phyloP scores from a whole-genome alignment of 1,140 invertebrate genomes.

The Antheraea mylitta region DNA sequence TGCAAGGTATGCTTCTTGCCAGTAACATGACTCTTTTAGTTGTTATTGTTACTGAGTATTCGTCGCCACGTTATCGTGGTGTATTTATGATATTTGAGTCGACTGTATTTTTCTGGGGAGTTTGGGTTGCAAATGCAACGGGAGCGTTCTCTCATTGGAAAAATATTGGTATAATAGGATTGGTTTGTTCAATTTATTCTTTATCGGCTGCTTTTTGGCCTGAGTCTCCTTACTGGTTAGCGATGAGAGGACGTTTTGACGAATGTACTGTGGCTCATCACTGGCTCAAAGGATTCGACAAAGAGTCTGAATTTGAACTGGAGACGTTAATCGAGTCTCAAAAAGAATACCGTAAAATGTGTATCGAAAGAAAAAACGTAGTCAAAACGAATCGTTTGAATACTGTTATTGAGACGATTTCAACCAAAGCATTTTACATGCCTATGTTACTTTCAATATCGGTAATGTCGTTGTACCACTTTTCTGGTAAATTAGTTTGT shows the following conservation, averaged over 20 bases:
- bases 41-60: conserved; percentile 39
- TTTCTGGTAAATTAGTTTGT: conserved; percentile 40
- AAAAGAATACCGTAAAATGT: no score
- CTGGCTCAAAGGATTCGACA: conserved; percentile 22
- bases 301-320: conserved; percentile 27
- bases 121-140: conserved; percentile 30
- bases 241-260: conserved; percentile 16
- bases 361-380: conserved; percentile 8
- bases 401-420: conserved; percentile 7
- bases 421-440: conserved; percentile 16
- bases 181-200: conserved; percentile 21
- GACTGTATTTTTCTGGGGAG: conserved; percentile 35
- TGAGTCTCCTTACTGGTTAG: conserved; percentile 1
- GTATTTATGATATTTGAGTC: conserved; percentile 40
- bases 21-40: conserved; percentile 23
- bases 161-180: conserved; percentile 9
- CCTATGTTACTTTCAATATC: conserved; percentile 22
- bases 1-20: conserved; percentile 6
- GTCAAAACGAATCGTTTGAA: conserved; percentile 9
- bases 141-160: no score
- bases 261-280: no score
- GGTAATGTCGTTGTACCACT: conserved; percentile 31
- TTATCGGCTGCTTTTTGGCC: not conserved
- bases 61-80: conserved; percentile 36
- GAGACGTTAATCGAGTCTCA: conserved; percentile 18